Base-by-base conservation (phyloP, 1,140 invertebrate genomes). In the Formica exsecta region DNA sequence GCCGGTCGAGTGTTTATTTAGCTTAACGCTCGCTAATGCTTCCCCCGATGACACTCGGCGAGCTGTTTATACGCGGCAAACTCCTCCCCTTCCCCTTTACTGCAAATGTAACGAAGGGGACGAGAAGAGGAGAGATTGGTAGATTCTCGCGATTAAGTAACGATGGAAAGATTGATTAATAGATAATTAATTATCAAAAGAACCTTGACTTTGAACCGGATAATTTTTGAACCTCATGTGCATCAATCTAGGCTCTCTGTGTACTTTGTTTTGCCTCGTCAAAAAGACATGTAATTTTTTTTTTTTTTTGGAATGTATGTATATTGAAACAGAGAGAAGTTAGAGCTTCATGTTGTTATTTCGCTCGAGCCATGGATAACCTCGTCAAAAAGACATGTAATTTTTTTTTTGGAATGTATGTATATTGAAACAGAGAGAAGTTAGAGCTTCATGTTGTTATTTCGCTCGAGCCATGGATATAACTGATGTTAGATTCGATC, bases 11-110 rank as follows among this genome's bases (percentile, higher is more conserved):
- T 91, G 90, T 92, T 92, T 92, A 92, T 92, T 92, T 91, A 92
- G 91, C 91, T 91, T 91, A 91, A 92, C 91, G 91, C 90, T 92
- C 66, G 86, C 87, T 89, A 89, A 92, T 90, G 91, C 90, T 90
- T 88, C 79, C 80, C 84, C 88, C 54, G 32, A 80, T 87, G 73
- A 85, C 76, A 86, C 88, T 91, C 88, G 73, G 81, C 79, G 77
- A 77, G 86, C 86, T 92, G 90, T 91, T 92, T 92, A 92, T 91
- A 91, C 90, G 86, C 73, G 36, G 44, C 41, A 85, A 64, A 66
- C 51, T 65, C 16, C 16, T 51, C 48, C 16, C 16, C 16, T 51
- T 16, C 48, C 16, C 51, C 68, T 29, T 57, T 80, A 79, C 71
- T 68, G 66, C 59, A 36, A 19, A 38, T 57, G 57, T 11, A 76